phyloP scores from a whole-genome alignment of 1,140 invertebrate genomes.

The Drosophila sucinea region DNA sequence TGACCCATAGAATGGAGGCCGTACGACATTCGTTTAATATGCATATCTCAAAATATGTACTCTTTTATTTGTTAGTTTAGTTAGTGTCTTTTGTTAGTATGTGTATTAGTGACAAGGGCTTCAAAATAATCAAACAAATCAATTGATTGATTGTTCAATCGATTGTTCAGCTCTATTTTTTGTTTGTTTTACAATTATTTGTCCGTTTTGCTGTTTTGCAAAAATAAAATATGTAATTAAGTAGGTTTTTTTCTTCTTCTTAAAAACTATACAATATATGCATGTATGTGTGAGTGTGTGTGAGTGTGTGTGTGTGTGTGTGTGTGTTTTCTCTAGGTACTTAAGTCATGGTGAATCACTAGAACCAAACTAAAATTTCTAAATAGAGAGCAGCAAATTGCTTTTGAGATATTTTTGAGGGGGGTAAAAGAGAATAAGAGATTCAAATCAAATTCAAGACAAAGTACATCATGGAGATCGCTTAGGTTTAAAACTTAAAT shows the following conservation, averaged over 20 bases:
- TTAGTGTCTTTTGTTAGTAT: conserved; percentile 25
- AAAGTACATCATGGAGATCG: conserved; percentile 73
- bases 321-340: conserved; percentile 74
- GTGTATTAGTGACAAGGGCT: conserved; percentile 38
- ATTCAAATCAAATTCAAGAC: conserved; percentile 39
- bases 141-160: conserved; percentile 14
- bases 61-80: conserved; percentile 67
- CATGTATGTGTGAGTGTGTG: conserved; percentile 14
- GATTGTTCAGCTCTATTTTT: conserved; percentile 21
- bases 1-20: background rate
- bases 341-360: conserved; percentile 58
- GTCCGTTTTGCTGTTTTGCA: conserved; percentile 59
- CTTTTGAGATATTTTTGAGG: conserved; percentile 38
- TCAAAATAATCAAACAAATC: conserved; percentile 18
- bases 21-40: conserved; percentile 41
- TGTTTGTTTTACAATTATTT: conserved; percentile 61
- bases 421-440: conserved; percentile 19
- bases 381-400: conserved; percentile 40
- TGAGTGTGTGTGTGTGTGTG: conserved; percentile 32
- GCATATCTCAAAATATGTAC: conserved; percentile 75
- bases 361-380: conserved; percentile 33
- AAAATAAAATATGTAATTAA: conserved; percentile 67
- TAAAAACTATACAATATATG: conserved; percentile 35
- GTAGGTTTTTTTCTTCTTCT: conserved; percentile 50
- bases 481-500: conserved; percentile 52